Evolutionary conservation across 2,888 invertebrate species (phyloP).

Genomic region (Terebella lapidaria): DNA sequence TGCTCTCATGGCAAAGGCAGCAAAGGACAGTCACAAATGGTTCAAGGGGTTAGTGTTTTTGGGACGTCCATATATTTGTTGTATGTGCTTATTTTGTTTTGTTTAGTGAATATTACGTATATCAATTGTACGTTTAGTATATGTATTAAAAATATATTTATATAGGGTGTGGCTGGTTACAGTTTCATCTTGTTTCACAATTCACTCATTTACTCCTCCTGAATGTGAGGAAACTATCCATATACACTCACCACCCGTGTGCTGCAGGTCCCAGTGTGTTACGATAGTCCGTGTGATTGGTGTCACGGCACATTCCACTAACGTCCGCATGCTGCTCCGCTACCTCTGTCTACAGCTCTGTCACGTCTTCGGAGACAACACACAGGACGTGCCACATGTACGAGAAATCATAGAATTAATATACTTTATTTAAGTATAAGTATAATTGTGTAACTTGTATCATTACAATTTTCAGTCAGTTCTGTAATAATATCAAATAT

Average conservation of each 20-base stretch:
- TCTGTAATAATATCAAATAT: too few species aligned
- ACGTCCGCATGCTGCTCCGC: slow-evolving; percentile 41
- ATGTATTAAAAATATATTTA: too few species aligned
- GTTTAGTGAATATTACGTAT: not conserved
- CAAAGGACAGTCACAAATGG: slow-evolving; percentile 40
- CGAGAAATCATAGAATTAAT: too few species aligned
- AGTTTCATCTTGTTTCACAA: too few species aligned
- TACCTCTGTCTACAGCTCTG: slow-evolving; percentile 60
- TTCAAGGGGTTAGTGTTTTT: slow-evolving; percentile 32
- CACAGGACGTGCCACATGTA: slow-evolving; percentile 55
- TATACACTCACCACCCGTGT: too few species aligned
- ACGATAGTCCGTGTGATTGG: slow-evolving; percentile 40
- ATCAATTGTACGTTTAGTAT: too few species aligned
- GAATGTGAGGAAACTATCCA: too few species aligned
- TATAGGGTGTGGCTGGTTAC: too few species aligned
- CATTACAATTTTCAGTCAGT: too few species aligned
- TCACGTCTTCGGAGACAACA: slow-evolving; percentile 62
- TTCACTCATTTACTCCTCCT: too few species aligned
- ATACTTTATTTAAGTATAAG: too few species aligned
- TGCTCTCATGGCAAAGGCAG: slow-evolving; percentile 62
- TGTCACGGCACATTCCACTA: slow-evolving; percentile 36
- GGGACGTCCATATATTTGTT: not conserved
- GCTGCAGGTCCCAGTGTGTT: slow-evolving; percentile 2
- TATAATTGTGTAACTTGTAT: too few species aligned
- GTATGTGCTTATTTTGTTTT: not conserved